Evolutionary conservation across 2,797 vertebrate genomes (phyloP).

Genomic region (Heterohyrax brucei): DNA sequence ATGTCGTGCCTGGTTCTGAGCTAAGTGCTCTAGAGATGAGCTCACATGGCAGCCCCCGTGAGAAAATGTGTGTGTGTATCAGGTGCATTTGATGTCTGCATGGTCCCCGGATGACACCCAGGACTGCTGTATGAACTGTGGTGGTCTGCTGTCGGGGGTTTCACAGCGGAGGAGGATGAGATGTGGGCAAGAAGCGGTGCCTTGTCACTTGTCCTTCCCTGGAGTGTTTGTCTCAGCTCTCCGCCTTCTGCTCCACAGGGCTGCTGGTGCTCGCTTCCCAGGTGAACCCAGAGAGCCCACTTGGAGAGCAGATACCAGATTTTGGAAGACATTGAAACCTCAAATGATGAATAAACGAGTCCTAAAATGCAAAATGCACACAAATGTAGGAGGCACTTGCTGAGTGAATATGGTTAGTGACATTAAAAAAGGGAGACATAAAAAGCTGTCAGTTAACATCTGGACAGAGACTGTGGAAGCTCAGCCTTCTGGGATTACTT

Average conservation of each 20-base stretch:
- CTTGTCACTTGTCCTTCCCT: rapidly evolving
- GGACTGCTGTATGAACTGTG: too few relatives aligned
- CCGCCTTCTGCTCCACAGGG: too few relatives aligned
- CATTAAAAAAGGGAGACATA: neutral
- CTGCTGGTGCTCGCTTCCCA: neutral
- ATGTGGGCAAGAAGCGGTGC: neutral
- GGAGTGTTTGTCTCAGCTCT: rapidly evolving
- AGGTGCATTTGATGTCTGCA: neutral
- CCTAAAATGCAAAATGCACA: neutral
- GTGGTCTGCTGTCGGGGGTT: neutral
- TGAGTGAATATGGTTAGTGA: rapidly evolving
- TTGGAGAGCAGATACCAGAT: neutral
- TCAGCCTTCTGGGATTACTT: neutral
- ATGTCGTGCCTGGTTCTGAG: rapidly evolving
- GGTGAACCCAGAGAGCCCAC: neutral
- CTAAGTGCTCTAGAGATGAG: neutral
- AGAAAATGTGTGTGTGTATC: neutral
- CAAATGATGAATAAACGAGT: neutral
- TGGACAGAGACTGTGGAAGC: neutral
- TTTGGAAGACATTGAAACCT: neutral
- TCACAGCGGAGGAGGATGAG: neutral
- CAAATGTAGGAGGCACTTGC: neutral
- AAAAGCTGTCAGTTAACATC: neutral
- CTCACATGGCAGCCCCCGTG: rapidly evolving
- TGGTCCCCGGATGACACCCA: rapidly evolving